Base-by-base conservation (phyloP, 2,113 vertebrate genomes). In the Microcebus jonahi region DNA sequence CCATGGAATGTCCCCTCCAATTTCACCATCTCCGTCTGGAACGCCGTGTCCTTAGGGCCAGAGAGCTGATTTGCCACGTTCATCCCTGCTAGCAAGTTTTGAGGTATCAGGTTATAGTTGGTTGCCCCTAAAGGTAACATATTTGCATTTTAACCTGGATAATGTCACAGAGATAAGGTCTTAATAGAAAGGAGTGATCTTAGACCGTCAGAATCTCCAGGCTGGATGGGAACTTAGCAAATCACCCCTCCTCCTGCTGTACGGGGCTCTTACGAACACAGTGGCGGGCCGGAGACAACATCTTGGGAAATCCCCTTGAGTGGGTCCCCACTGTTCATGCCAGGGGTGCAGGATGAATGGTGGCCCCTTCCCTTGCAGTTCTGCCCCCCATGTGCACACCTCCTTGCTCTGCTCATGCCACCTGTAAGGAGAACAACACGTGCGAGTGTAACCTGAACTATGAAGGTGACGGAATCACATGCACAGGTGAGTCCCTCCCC, bases 371-470 rank as follows among this genome's bases (percentile, higher is more conserved):
- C 89, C 86, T 89, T n/a, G 50, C 96, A 99, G 99, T 25, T 39
- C 48, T 98, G 57, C 87, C 97, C 0, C 98, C 98, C 0, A 90
- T 88, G 6, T 99, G 99, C 57, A 98, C 96, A 2, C 99, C 99
- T 0, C 59, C 98, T 53, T 99, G 99, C 88, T 99, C 99, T 0
- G 20, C 89, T 13, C 98, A 99, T 0, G 99, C 99, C 0, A 48
- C 99, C 82, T 99, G 99, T 96, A 98, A 20, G 15, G 98, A 98
- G 45, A 99, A 99, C 96, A 99, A 99, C 98, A 99, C 98, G 0
- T 99, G 99, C 31, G 98, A 99, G 87, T 99, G 99, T 98, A 98
- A 98, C 83, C 99, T 98, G 0, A 97, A 99, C 61, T 99, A 99
- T 2, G 92, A 99, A 0, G 99, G 99, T n/a, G 99, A 99, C 0